Base-by-base conservation (phyloP, 2,113 vertebrate species). In the Gnathonemus echidnorhynchus region DNA sequence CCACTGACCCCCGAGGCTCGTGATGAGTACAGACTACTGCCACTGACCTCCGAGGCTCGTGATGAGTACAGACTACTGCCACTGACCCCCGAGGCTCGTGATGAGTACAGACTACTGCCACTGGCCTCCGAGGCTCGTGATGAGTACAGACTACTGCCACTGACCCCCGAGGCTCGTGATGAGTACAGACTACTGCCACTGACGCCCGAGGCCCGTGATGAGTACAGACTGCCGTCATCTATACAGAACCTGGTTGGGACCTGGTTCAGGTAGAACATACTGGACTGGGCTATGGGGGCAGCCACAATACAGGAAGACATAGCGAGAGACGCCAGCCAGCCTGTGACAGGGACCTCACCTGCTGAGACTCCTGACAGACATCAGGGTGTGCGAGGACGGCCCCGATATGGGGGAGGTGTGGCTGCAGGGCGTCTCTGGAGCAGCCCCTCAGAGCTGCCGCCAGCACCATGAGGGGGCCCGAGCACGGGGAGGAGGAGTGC, bases 401-500 rank as follows among this genome's bases (percentile, higher is more conserved):
- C 62, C 95, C 95, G 0, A 99, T 91, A 70, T 92, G 85, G 4
- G 90, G 49, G 66, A 99, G 92, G 86, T 98, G 97, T 1, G 97
- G 97, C 89, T 90, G 93, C 3, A 99, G 93, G 42, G 93, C 89
- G 48, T 96, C 94, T 56, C 53, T 4, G 0, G 97, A 94, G 93
- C 97, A 97, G 2, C 98, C 98, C 85, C 89, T 93, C 46, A 98
- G 93, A 89, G 97, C 91, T 0, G 97, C 96, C 5, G 95, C 94
- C 49, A 99, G 94, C 62, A 98, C 95, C 96, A 96, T 97, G 17
- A 99, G 93, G 90, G 96, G 93, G 0, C 96, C 87, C 94, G 95
- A 94, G 31, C 97, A 96, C 0, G 95, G 92, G 35, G 92, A 96
- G 0, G 94, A 88, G 0, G 95, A 95, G 5, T 95, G 93, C 0